A percentile compares a stretch with the other conserved stretches of the same genome.
Conservation (phyloP, 2,888 invertebrate species). For the Mesorhabditis belari region DNA sequence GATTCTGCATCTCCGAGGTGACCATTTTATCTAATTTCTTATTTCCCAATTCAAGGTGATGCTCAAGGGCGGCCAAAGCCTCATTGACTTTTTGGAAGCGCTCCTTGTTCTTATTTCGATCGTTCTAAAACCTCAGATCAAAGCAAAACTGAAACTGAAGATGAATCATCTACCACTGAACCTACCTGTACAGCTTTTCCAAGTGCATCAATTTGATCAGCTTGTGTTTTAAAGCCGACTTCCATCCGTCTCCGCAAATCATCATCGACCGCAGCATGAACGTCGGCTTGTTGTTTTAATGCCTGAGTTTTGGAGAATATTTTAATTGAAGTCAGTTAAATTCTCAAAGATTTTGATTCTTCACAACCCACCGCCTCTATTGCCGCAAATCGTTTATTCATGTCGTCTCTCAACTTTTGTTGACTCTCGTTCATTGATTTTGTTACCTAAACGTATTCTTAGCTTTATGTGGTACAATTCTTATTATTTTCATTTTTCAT, state of each 20-base stretch:
- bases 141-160: no score
- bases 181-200: slow-evolving; percentile 18
- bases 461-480: not conserved
- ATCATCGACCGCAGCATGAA: slow-evolving; percentile 29
- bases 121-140: slow-evolving; percentile 23
- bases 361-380: slow-evolving; percentile 23
- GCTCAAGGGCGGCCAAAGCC: slow-evolving; percentile 46
- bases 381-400: slow-evolving; percentile 16
- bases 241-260: slow-evolving; percentile 31
- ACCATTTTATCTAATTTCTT: slow-evolving; percentile 47
- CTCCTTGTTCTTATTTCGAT: slow-evolving; percentile 46
- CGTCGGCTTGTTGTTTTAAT: slow-evolving; percentile 32
- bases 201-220: slow-evolving; percentile 32
- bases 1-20: slow-evolving; percentile 23
- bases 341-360: no score
- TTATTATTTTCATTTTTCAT: not conserved
- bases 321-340: not conserved
- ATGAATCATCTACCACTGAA: no score
- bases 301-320: slow-evolving; percentile 17
- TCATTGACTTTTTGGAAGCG: slow-evolving; percentile 48
- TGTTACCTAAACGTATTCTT: slow-evolving; percentile 17
- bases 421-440: slow-evolving; percentile 36
- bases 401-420: slow-evolving; percentile 39
- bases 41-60: slow-evolving; percentile 46
- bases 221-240: slow-evolving; percentile 16